Percentiles rank a stretch among this genome's conserved stretches.
Evolutionary conservation across 2,113 vertebrate species (phyloP).

Genomic region (Eudyptes chrysolophus): DNA sequence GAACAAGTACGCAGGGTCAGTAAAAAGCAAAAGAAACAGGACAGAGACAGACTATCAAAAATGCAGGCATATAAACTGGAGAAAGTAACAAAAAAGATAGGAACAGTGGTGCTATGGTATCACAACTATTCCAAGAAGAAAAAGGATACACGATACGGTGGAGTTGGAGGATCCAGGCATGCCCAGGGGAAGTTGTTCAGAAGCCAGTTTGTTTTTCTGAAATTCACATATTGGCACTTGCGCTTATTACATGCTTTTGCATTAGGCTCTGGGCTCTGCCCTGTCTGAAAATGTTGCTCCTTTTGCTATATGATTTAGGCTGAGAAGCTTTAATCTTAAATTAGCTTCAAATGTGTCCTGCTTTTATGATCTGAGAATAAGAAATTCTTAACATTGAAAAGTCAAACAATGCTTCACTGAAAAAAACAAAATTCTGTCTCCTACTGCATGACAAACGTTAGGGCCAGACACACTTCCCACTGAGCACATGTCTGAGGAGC

Average conservation of each 20-base stretch:
- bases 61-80: not conserved
- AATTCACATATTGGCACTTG: not conserved
- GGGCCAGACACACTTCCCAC: not conserved
- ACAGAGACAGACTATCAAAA: not conserved
- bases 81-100: not conserved
- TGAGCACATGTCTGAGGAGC: not conserved
- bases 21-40: not conserved
- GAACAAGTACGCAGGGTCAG: not conserved
- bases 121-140: not conserved
- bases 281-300: not conserved
- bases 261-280: not conserved
- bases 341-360: not conserved
- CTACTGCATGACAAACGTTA: not conserved
- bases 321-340: not conserved
- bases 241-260: not conserved
- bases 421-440: not conserved
- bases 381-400: not conserved
- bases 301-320: not conserved
- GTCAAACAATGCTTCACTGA: not conserved
- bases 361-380: not conserved
- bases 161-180: not conserved
- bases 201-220: not conserved
- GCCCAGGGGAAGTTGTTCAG: not conserved
- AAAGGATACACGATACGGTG: accelerated
- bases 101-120: not conserved